phyloP scores from a whole-genome alignment of 2,113 vertebrate genomes.

The Pituophis catenifer region DNA sequence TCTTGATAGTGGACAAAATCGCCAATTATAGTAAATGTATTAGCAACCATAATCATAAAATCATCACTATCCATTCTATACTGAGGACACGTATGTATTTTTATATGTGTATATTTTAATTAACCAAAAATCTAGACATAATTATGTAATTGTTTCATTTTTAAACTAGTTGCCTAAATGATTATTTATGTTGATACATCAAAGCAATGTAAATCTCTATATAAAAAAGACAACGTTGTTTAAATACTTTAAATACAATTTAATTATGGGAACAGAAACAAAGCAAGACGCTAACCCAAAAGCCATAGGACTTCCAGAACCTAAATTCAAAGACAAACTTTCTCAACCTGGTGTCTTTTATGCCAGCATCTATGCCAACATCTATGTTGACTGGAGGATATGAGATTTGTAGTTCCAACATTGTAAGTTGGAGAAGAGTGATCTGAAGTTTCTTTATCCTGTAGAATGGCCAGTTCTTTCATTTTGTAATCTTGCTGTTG shows the following conservation, averaged over 20 bases:
- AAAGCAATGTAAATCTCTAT: not conserved
- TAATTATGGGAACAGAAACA: not conserved
- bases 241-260: not conserved
- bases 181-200: not conserved
- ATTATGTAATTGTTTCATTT: not conserved
- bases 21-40: not conserved
- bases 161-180: not conserved
- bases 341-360: not conserved
- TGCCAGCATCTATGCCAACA: not conserved
- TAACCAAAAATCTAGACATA: not conserved
- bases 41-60: not conserved
- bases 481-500: slow-evolving; percentile 1
- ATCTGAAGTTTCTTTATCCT: not conserved
- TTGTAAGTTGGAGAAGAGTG: not conserved
- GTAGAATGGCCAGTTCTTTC: not conserved
- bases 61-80: not conserved
- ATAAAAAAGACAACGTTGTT: not conserved
- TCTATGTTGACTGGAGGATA: not conserved
- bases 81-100: not conserved
- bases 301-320: not conserved
- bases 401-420: not conserved
- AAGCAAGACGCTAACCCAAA: not conserved
- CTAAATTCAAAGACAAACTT: not conserved
- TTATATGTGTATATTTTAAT: not conserved
- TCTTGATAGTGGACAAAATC: not conserved